phyloP scores from a whole-genome alignment of 2,888 invertebrate species.

The Patella caerulea region DNA sequence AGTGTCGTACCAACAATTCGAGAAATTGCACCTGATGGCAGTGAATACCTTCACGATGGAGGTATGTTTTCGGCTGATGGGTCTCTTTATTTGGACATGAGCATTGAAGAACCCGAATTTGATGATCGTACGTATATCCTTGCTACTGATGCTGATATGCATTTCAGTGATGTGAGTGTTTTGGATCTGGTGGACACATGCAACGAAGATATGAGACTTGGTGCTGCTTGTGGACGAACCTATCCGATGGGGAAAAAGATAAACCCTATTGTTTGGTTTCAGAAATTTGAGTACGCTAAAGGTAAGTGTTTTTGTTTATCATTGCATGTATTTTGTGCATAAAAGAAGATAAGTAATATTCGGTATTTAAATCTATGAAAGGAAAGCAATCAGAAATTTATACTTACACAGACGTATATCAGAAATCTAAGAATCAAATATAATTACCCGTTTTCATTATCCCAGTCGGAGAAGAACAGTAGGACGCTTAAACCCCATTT shows the following conservation, averaged over 20 bases:
- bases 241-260: conserved; percentile 47
- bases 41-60: background rate
- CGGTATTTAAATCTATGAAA: too few relatives aligned
- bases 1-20: background rate
- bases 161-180: conserved; percentile 45
- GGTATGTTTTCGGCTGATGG: conserved; percentile 11
- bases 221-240: conserved; percentile 52
- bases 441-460: too few relatives aligned
- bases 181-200: conserved; percentile 43
- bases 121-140: conserved; percentile 48
- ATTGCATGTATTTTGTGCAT: too few relatives aligned
- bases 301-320: conserved; percentile 31
- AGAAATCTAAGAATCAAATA: too few relatives aligned
- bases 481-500: too few relatives aligned
- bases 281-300: conserved; percentile 58
- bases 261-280: conserved; percentile 52
- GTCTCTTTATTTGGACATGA: conserved; percentile 2
- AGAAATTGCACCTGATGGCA: background rate
- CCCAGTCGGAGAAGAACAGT: too few relatives aligned
- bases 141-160: conserved; percentile 56
- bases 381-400: too few relatives aligned
- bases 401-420: too few relatives aligned
- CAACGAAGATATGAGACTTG: conserved; percentile 40
- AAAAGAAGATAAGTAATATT: too few relatives aligned
- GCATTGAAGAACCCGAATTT: background rate